phyloP scores from a whole-genome alignment of 2,113 vertebrate species.

The Grammomys surdaster region DNA sequence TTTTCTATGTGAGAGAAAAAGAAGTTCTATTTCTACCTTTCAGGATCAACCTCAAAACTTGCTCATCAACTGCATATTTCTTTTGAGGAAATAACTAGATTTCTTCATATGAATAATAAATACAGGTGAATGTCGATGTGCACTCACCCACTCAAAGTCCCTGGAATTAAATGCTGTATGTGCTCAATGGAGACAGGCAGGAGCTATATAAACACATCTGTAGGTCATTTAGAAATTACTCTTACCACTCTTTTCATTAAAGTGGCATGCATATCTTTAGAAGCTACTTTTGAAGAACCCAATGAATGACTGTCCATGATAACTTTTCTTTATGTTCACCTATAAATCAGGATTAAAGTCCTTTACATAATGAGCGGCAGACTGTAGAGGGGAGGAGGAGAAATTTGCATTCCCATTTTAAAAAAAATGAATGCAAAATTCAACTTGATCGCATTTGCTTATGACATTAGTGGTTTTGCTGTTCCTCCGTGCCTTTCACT shows the following conservation, averaged over 20 bases:
- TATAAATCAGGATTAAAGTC: constrained; percentile 66
- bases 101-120: constrained; percentile 51
- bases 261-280: constrained; percentile 76
- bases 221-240: constrained; percentile 80
- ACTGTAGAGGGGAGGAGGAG: neutral
- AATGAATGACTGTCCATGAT: constrained; percentile 76
- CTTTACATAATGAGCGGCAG: constrained; percentile 58
- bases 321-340: constrained; percentile 68
- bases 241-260: constrained; percentile 80
- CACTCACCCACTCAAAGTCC: neutral
- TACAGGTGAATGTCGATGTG: neutral
- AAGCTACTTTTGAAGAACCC: constrained; percentile 65
- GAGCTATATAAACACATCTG: constrained; percentile 77
- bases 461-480: neutral
- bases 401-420: neutral
- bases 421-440: neutral
- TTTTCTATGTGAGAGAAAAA: constrained; percentile 39
- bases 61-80: constrained; percentile 17
- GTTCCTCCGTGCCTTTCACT: neutral
- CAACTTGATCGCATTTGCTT: neutral
- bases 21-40: neutral
- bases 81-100: constrained; percentile 46
- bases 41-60: constrained; percentile 6
- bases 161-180: constrained; percentile 61
- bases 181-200: constrained; percentile 61